Percentiles rank a stretch among this genome's conserved stretches.
These are phyloP conservation scores for Griposia aprilina DNA, from an alignment of 2,888 invertebrate species.

Conservation along the genomic window DNA sequence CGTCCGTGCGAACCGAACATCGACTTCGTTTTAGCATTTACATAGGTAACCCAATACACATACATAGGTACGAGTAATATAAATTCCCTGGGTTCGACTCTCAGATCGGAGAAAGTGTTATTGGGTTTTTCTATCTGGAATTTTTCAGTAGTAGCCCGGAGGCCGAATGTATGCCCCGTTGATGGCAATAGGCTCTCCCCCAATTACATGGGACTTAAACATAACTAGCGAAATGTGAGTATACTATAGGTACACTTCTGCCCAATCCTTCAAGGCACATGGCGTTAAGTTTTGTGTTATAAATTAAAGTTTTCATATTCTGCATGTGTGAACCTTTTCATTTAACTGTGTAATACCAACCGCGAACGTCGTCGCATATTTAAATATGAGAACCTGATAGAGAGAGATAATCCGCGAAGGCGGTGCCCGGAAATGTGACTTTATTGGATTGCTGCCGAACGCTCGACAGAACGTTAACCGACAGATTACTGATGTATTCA, in stretches of 20 bases:
- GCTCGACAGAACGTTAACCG: conserved; percentile 53
- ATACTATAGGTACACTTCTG: not conserved
- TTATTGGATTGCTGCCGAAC: conserved; percentile 56
- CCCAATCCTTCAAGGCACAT: not conserved
- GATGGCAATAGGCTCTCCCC: not conserved
- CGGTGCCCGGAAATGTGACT: conserved; percentile 32
- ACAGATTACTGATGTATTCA: conserved; percentile 70
- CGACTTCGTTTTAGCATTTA: too few relatives aligned
- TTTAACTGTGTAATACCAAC: not conserved
- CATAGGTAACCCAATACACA: too few relatives aligned
- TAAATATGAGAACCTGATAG: conserved; percentile 49
- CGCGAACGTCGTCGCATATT: conserved; percentile 15
- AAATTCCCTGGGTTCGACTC: not conserved
- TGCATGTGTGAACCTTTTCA: not conserved
- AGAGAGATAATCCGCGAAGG: conserved; percentile 45
- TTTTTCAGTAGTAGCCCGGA: not conserved
- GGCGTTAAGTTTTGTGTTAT: not conserved
- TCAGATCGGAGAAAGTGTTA: not conserved
- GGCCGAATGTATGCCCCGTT: not conserved
- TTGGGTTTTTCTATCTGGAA: not conserved
- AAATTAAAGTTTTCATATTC: not conserved
- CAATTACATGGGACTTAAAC: not conserved
- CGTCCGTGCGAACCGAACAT: too few relatives aligned
- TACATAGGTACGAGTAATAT: too few relatives aligned
- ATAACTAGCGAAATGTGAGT: not conserved